A percentile compares a stretch with the other conserved stretches of the same genome.
phyloP scores from a whole-genome alignment of 2,113 vertebrate genomes.

The Struthio camelus region DNA sequence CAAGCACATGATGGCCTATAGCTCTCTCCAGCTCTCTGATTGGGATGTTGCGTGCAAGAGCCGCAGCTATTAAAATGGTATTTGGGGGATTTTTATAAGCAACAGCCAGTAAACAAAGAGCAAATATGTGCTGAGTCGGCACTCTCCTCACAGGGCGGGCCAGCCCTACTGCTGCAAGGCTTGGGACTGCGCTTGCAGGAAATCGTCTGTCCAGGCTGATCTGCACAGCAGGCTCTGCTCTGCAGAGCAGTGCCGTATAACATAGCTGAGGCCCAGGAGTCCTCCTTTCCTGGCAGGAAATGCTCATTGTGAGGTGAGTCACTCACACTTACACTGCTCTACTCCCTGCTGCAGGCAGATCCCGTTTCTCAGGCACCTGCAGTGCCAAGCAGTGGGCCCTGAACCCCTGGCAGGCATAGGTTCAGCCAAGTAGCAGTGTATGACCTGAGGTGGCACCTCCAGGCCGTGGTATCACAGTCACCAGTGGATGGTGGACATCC shows the following conservation, averaged over 20 bases:
- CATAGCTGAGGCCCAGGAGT: too few relatives aligned
- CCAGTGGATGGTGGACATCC: not conserved
- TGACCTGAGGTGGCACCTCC: rapidly evolving
- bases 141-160: not conserved
- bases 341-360: not conserved
- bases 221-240: not conserved
- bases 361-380: not conserved
- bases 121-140: not conserved
- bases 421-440: not conserved
- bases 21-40: not conserved
- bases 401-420: not conserved
- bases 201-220: rapidly evolving
- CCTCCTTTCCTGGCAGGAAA: too few relatives aligned
- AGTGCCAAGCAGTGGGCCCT: rapidly evolving
- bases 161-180: not conserved
- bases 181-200: not conserved
- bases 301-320: rapidly evolving
- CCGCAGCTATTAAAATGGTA: not conserved
- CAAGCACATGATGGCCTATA: not conserved
- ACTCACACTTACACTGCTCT: too few relatives aligned
- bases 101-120: not conserved
- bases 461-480: too few relatives aligned
- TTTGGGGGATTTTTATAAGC: not conserved
- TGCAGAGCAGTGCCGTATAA: not conserved
- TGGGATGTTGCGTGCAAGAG: not conserved